Conservation (phyloP, 2,797 vertebrate genomes). For the Eptatretus atami region DNA sequence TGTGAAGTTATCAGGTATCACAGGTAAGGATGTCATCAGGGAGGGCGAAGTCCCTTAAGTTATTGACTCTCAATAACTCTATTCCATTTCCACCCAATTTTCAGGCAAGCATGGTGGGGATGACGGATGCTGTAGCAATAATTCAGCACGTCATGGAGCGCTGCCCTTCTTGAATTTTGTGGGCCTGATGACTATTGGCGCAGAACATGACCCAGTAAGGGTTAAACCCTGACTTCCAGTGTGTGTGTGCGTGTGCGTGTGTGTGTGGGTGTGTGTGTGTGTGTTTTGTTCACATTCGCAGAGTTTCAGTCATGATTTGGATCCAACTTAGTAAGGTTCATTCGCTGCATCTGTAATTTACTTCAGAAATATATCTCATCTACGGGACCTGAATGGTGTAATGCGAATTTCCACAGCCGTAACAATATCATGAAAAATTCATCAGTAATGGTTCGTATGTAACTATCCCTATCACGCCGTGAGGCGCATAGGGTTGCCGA, state of each 20-base stretch:
- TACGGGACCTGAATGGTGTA: too few relatives aligned
- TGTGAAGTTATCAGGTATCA: neutral
- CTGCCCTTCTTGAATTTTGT: constrained; percentile 48
- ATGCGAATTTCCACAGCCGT: too few relatives aligned
- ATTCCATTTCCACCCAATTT: constrained; percentile 3
- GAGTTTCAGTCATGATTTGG: neutral
- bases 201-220: constrained; percentile 54
- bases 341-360: neutral
- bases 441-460: too few relatives aligned
- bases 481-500: too few relatives aligned
- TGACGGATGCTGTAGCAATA: constrained; percentile 21
- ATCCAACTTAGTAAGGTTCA: neutral
- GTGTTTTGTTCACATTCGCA: neutral
- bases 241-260: neutral
- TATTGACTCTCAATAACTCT: too few relatives aligned
- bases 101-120: constrained; percentile 60
- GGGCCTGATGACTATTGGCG: constrained; percentile 89
- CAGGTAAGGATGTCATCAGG: neutral
- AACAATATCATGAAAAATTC: too few relatives aligned
- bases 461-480: too few relatives aligned
- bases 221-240: constrained; percentile 92
- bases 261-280: neutral
- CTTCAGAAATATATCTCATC: too few relatives aligned
- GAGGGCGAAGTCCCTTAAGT: neutral
- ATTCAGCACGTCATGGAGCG: constrained; percentile 36